Evolutionary conservation across 2,113 vertebrate species (phyloP), one percentile per base, ranked within the genome.

Genomic region (Vulpes lagopus): DNA sequence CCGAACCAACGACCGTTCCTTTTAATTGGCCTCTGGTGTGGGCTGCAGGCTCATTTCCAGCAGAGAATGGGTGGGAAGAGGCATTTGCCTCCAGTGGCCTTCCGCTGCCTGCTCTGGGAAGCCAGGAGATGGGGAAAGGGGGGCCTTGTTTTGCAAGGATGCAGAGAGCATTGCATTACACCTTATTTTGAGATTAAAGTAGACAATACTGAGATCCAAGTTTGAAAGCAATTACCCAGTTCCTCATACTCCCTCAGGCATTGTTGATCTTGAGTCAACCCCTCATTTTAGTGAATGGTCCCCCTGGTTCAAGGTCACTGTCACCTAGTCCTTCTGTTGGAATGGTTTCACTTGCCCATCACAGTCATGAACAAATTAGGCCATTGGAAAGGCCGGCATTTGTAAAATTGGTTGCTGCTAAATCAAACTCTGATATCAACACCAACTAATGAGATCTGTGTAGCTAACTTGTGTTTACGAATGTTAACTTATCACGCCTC

Each of bases 1-100:
- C 51, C 11, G 49, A 94, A 74, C 53, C 51, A 10, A 51, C 1
- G 3, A 7, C n/a, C 4, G 1, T 57, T 74, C 74, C 64, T 55
- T 85, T 94, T 96, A 93, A 96, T 96, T 98, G 97, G 95, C 32
- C 86, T 86, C 89, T 25, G 49, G 82, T 53, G 93, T 55, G 67
- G 65, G 59, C 35, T 55, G 38, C 55, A 65, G 65, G 78, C 74
- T 82, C 81, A n/a, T 59, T 74, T 88, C 78, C 30, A 82, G 57
- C 32, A 20, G 51, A 43, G 71, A 79, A 83, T 60, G 89, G 91
- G 65, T 79, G 60, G 64, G 32, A 83, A 43, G 32, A 30, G 71
- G 57, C n/a, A 8, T 74, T n/a, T 65, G n/a, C 11, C 59, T 32
- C 85, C 89, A 49, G 8, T 17, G 6, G 16, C 64, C 59, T 84